These are phyloP conservation scores for Otus scops DNA, from an alignment of 2,797 vertebrate species.

Conservation along the genomic window DNA sequence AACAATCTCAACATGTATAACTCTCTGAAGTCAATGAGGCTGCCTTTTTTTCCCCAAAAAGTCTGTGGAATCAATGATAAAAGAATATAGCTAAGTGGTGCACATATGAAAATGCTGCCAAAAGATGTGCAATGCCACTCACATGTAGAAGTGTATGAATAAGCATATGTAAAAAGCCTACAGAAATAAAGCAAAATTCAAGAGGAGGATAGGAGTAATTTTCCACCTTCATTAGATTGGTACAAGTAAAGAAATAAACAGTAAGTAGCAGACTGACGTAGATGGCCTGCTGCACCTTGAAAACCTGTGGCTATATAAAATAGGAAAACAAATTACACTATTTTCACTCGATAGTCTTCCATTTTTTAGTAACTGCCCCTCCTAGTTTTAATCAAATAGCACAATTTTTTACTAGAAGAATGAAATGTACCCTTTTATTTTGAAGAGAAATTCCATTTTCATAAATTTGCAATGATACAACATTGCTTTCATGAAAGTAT, in stretches of 20 bases:
- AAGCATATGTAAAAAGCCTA: not conserved
- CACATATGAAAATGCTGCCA: not conserved
- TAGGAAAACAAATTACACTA: not conserved
- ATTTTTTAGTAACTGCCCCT: not conserved
- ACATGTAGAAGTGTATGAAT: not conserved
- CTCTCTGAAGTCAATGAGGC: not conserved
- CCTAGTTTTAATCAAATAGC: not conserved
- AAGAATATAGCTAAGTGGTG: not conserved
- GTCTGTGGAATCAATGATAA: not conserved
- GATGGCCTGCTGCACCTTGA: not conserved
- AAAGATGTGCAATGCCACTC: not conserved
- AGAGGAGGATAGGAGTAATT: not conserved
- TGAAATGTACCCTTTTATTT: not conserved
- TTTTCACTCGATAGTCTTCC: not conserved
- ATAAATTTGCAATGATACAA: not conserved
- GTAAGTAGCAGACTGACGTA: not conserved
- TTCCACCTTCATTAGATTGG: not conserved
- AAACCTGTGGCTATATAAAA: not conserved
- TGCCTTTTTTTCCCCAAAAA: not conserved
- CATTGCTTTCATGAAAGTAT: not conserved
- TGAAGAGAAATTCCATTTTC: not conserved
- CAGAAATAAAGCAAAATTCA: not conserved
- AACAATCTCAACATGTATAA: not conserved
- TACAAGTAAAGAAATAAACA: not conserved
- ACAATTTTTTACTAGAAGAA: not conserved